Conservation (phyloP, 2,888 invertebrate genomes). For the Leucophenga maculata region DNA sequence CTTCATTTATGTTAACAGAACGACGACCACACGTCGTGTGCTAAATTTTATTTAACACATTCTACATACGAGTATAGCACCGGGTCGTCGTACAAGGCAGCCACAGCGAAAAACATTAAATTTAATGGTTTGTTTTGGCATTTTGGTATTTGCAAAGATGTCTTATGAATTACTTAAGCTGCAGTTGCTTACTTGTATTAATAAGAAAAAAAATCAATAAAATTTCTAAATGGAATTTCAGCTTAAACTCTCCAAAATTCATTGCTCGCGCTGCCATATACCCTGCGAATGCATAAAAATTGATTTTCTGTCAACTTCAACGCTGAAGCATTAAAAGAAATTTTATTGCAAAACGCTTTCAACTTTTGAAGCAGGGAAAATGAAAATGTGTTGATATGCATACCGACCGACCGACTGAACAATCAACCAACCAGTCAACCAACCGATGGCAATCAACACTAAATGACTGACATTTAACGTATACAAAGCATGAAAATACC, state of each 20-base stretch:
- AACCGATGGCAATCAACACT: constrained; percentile 59
- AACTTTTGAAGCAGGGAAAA: constrained; percentile 34
- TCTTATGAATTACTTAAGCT: no score
- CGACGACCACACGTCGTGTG: constrained; percentile 61
- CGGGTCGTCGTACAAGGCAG: not conserved
- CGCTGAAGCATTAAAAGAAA: not conserved
- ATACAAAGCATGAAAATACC: constrained; percentile 16
- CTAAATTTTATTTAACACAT: constrained; percentile 21
- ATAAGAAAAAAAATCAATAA: no score
- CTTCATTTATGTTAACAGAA: constrained; percentile 43
- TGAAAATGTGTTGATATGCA: constrained; percentile 56
- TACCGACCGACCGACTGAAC: not conserved
- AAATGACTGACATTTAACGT: constrained; percentile 52
- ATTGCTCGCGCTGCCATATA: no score
- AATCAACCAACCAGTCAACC: not conserved
- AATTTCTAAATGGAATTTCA: no score
- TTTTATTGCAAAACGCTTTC: constrained; percentile 54
- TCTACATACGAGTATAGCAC: no score
- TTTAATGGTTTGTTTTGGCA: constrained; percentile 4
- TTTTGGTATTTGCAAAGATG: no score
- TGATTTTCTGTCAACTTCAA: constrained; percentile 60
- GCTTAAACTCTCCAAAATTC: no score
- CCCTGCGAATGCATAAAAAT: constrained; percentile 38
- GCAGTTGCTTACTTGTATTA: no score
- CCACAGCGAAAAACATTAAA: not conserved